Evolutionary conservation across 2,888 invertebrate species (phyloP), one percentile per base, ranked within the genome.

Genomic region (Automeris io): DNA sequence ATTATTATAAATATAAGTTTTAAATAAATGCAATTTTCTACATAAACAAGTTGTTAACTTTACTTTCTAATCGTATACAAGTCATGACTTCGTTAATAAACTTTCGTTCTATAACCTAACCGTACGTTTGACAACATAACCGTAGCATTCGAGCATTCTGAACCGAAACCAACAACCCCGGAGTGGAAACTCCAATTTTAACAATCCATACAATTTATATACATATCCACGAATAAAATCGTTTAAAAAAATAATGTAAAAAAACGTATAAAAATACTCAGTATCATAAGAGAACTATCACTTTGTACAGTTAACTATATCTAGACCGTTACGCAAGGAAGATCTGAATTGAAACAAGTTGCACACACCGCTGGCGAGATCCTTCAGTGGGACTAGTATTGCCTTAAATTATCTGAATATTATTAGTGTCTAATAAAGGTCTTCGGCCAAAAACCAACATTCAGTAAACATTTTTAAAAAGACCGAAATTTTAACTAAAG

Each of bases 221-320:
- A 75, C 29, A 53, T 43, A 68, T 70, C 63, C 68, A 75, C 72
- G 76, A 80, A 78, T 81, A 82, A 78, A 82, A 75, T 80, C 67
- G 77, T 83, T n/a, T 60, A 77, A 81, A 83, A 85, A 85, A 76
- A 82, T 78, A 70, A 77, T 81, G 72, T 81, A 78, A 81, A 82
- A 83, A 70, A 82, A 86, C 79, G 69, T 85, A 86, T 80, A 86
- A 86, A 86, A 86, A 86, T 85, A 85, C 82, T 79, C 79, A 80
- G 67, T 78, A 78, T 82, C 82, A 82, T 83, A 83, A 82, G 83
- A 85, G 72, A 80, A 81, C 81, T 86, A 86, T 86, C 85, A 86
- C 85, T 83, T 85, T 85, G 81, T 85, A 86, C 85, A 83, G 66
- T 68, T 51, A 63, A 67, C 83, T 82, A 83, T 73, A 71, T 53